A percentile compares a stretch with the other conserved stretches of the same genome.
Conservation (phyloP, 2,888 invertebrate genomes). For the Trichopoda pennipes region DNA sequence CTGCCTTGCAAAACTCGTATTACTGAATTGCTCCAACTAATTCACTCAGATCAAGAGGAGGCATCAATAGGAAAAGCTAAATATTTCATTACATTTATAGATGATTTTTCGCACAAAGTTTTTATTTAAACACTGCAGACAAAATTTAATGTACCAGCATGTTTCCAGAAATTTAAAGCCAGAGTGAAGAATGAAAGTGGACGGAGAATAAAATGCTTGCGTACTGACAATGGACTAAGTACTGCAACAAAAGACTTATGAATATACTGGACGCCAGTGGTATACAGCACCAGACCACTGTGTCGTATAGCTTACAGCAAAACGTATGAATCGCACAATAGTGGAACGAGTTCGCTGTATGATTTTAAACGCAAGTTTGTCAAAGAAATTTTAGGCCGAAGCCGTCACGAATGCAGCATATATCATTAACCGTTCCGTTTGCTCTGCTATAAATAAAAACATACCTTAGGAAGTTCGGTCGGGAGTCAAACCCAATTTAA, state of each 20-base stretch:
- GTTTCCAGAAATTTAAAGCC: conserved; percentile 25
- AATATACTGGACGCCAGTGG: too few species aligned
- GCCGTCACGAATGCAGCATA: conserved; percentile 45
- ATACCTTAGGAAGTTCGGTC: conserved; percentile 43
- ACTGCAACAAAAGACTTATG: too few species aligned
- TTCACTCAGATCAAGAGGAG: conserved; percentile 41
- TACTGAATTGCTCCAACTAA: conserved; percentile 25
- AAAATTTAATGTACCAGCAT: conserved; percentile 35
- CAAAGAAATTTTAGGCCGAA: conserved; percentile 56
- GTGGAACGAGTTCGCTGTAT: conserved; percentile 38
- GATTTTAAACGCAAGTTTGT: conserved; percentile 17
- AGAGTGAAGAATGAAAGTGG: conserved; percentile 41
- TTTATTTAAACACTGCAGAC: conserved; percentile 43
- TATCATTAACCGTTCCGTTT: conserved; percentile 40
- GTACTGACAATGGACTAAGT: conserved; percentile 55
- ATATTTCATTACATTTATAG: conserved; percentile 40
- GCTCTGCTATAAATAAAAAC: conserved; percentile 19
- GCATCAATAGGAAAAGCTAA: conserved; percentile 31
- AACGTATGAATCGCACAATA: conserved; percentile 45
- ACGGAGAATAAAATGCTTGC: conserved; percentile 56
- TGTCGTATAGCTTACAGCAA: too few species aligned
- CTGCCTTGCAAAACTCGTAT: background rate
- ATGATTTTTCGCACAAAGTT: conserved; percentile 41
- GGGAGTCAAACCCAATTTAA: conserved; percentile 12
- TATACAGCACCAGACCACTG: too few species aligned